Evolutionary conservation across 2,113 vertebrate genomes (phyloP), one percentile per base, ranked within the genome.

Genomic region (Seriola aureovittata): DNA sequence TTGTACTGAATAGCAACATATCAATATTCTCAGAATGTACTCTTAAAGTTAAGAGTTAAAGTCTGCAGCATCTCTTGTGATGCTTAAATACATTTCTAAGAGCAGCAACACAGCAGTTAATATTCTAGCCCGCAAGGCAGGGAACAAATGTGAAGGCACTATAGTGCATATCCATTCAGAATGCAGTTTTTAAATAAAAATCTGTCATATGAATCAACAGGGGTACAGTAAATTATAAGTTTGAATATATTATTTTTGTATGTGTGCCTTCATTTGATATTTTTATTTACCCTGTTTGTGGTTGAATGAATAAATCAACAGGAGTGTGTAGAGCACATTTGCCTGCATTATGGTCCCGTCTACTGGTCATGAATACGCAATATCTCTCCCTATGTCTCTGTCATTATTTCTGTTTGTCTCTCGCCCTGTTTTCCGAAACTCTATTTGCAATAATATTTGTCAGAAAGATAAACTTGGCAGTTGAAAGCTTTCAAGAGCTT

Each of bases 271-370:
- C 19, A 40, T 21, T 46, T 29, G 55, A 71, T 62, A 42, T 58
- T 54, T 73, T 63, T 46, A 34, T 82, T 70, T 13, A 29, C 44
- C 54, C 34, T 66, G 25, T 34, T 60, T 69, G 23, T 54, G 38
- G 85, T 60, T 50, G 25, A 50, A 64, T 76, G n/a, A 79, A 64
- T 80, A 4, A 72, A 75, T 44, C 48, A 46, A 42, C 52, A 16
- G 50, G 1, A 63, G 42, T n/a, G 29, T 48, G 34, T 8, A 29
- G 48, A 59, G 19, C 17, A 29, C 21, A 44, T 42, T 72, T 60
- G 17, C n/a, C 78, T 63, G 36, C 58, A 73, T 42, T 58, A 50
- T 75, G 70, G 25, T 63, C 34, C 55, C 62, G 70, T 76, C 58
- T 86, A 36, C 38, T 16, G 4, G 52, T 19, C 29, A 63, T 76